Evolutionary conservation across 2,113 vertebrate species (phyloP).

Genomic region (Pungitius pungitius): DNA sequence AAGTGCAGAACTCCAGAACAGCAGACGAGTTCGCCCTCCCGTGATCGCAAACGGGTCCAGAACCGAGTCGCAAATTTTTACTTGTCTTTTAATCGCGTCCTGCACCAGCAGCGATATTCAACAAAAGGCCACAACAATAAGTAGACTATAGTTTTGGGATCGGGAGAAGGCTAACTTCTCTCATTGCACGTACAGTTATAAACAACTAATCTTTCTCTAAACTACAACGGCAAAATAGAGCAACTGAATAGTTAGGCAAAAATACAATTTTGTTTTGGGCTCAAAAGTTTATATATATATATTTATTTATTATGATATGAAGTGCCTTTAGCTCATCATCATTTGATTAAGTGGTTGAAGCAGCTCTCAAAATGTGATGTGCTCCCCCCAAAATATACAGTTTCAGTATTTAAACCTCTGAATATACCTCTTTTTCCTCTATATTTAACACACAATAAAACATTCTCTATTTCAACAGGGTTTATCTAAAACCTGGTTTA

Average conservation of each 20-base stretch:
- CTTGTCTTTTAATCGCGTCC: background rate
- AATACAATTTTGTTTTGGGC: background rate
- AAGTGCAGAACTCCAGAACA: background rate
- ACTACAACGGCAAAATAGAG: constrained; percentile 28
- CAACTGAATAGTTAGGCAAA: background rate
- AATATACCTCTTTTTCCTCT: constrained; percentile 4
- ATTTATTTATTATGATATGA: background rate
- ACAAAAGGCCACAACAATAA: background rate
- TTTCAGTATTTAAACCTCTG: constrained; percentile 25
- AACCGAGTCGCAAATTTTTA: background rate
- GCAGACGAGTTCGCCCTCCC: background rate
- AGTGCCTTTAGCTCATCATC: too few relatives aligned
- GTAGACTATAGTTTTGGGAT: background rate
- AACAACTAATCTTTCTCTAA: constrained; percentile 15
- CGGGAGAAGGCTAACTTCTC: constrained; percentile 32
- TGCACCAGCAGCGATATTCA: background rate
- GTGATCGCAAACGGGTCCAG: background rate
- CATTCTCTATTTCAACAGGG: background rate
- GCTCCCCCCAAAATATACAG: background rate
- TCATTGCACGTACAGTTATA: constrained; percentile 17
- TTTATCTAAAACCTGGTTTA: constrained; percentile 8
- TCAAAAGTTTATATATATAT: background rate
- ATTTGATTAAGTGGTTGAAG: background rate
- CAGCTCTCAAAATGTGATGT: background rate
- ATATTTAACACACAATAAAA: constrained; percentile 14